Conservation (phyloP, 2,113 vertebrate genomes). For the Lagopus muta region DNA sequence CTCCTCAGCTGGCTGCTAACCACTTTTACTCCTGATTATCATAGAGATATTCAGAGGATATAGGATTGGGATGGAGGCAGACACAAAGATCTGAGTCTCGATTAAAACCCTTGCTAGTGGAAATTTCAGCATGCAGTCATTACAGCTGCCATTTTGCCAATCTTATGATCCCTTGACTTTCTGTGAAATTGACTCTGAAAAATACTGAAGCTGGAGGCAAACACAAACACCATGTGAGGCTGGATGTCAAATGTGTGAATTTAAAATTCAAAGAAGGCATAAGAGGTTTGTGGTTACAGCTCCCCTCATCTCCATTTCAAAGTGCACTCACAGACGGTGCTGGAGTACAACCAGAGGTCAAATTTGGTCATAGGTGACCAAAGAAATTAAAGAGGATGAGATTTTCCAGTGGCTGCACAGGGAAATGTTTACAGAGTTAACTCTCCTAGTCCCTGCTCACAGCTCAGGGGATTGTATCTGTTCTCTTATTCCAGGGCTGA, state of each 20-base stretch:
- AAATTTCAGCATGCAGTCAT: background rate
- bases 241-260: background rate
- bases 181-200: background rate
- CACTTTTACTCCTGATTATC: background rate
- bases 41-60: background rate
- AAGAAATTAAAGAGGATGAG: background rate
- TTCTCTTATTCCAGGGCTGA: background rate
- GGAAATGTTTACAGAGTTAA: background rate
- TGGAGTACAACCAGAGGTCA: slow-evolving; percentile 5
- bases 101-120: background rate
- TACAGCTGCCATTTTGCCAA: background rate
- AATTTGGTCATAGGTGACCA: background rate
- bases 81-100: background rate
- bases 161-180: background rate
- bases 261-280: background rate
- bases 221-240: background rate
- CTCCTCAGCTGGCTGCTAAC: background rate
- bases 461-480: background rate
- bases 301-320: background rate
- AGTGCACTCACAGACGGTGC: background rate
- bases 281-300: background rate
- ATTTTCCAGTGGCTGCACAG: slow-evolving; percentile 27
- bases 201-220: background rate
- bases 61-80: background rate
- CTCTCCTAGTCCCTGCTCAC: background rate